Base-by-base conservation (phyloP, 2,113 vertebrate species). In the Oceanodroma tethys region DNA sequence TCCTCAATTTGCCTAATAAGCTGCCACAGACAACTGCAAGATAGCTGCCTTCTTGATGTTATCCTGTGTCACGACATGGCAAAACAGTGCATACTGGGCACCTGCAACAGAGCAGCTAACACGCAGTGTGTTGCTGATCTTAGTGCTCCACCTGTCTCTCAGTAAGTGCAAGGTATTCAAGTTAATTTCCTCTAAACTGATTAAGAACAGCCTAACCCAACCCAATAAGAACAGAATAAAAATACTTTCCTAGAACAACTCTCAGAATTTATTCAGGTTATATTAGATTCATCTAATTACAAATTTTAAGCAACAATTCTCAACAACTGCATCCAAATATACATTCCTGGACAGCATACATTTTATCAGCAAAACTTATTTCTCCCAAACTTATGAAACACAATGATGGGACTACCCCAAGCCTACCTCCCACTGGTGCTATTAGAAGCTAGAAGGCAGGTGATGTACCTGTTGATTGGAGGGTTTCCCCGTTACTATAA, bases 401-500 rank as follows among this genome's bases (percentile, higher is more conserved):
- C 90, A 95, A 81, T 0, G 38, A 90, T 2, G 10, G 92, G 86
- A 94, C 95, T 90, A 74, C 88, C 74, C 92, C 92, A 93, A 96
- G 96, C 88, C 95, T 94, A 94, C 75, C 96, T 94, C 92, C 92
- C 85, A 95, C 71, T 81, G 90, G 85, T 56, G 82, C 90, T 97
- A 93, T 73, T 92, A 96, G 94, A 95, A 93, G 86, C 90, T 95
- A 95, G 90, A 96, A 96, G 95, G 92, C 92, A 97, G 86, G 90
- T 96, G 93, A 93, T 55, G 90, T 52, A 95, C 95, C 92, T 97
- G 95, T 96, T 97, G 97, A 96, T 83, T 96, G 94, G 88, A 94
- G 96, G 80, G 92, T 92, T 95, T 97, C 75, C 94, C 95, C 30
- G 7, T 89, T 95, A 97, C 92, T 97, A 95, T 88, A 87, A 88